Evolutionary conservation across 2,797 vertebrate genomes (phyloP), one percentile per base, ranked within the genome.

Genomic region (Brotula barbata): DNA sequence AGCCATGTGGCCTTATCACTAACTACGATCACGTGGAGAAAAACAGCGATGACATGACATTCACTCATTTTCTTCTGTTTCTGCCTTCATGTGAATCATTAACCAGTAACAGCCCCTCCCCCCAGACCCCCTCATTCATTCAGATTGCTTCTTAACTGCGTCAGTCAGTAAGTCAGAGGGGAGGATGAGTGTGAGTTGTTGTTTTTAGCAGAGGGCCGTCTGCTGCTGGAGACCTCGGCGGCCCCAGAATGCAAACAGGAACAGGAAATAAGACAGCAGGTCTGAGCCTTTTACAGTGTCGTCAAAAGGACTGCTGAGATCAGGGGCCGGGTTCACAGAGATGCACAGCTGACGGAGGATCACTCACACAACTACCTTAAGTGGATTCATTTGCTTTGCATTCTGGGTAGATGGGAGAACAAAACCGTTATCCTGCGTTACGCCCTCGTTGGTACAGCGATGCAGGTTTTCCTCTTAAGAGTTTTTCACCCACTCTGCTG

Each of bases 1-100:
- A 83, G 60, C 81, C 72, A 52, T 45, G 83, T 85, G 83, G 86
- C 88, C 88, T 89, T 89, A 85, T 62, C 45, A 58, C 65, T n/a
- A 39, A 77, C 67, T 63, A 47, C 13, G 55, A 69, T 81, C 53
- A 42, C 4, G 37, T 68, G 58, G 52, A 65, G 63, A 51, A 52
- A 63, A 69, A 57, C n/a, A 0, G 36, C 20, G 15, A 71, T 36
- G 49, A 46, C 64, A 71, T 36, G 49, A 46, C 64, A 44, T 44
- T 57, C 47, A 66, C 23, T 47, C 8, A 46, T 63, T 36, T 16
- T 11, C 17, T 43, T 44, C 52, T 58, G 67, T 57, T 17, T 75
- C 78, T 83, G 87, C 87, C 87, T 88, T 87, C 88, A 85, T 58
- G 59, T 72, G 45, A 53, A 59, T 75, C 69, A 40, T 58, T 47